Percentiles rank a stretch among this genome's conserved stretches.
Conservation (phyloP, 2,888 invertebrate genomes). For the Ceriagrion tenellum region DNA sequence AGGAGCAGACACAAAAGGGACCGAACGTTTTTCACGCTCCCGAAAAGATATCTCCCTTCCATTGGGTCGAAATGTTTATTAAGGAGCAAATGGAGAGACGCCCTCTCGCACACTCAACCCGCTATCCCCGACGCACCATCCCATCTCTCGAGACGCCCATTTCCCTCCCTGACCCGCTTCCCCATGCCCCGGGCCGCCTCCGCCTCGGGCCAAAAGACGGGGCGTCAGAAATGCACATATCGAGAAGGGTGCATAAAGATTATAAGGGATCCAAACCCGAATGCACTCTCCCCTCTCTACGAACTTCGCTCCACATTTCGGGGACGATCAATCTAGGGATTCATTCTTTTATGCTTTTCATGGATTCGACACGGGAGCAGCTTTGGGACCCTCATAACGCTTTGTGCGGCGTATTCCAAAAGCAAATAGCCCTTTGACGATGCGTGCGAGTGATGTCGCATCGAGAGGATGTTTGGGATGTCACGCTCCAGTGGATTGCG, state of each 20-base stretch:
- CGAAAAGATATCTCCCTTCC: background rate
- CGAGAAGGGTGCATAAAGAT: constrained; percentile 59
- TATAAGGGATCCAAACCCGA: background rate
- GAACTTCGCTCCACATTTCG: background rate
- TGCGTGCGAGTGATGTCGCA: background rate
- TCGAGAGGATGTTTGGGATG: background rate
- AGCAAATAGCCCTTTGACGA: constrained; percentile 53
- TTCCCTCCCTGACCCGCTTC: background rate
- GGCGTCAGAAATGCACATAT: constrained; percentile 14
- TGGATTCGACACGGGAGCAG: constrained; percentile 30
- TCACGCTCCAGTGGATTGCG: background rate
- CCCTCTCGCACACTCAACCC: background rate
- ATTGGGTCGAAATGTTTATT: constrained; percentile 33
- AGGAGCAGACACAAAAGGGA: background rate
- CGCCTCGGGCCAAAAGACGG: background rate
- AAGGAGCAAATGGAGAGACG: background rate
- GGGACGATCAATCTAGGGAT: constrained; percentile 47
- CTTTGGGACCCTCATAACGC: background rate
- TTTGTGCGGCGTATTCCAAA: background rate
- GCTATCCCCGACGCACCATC: background rate
- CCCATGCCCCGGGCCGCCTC: background rate
- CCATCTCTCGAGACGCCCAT: background rate
- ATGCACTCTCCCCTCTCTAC: background rate
- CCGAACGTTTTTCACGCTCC: background rate
- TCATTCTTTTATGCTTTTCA: constrained; percentile 40